These are phyloP conservation scores for Pyrochroa serraticornis DNA, from an alignment of 2,888 invertebrate species.

Conservation along the genomic window DNA sequence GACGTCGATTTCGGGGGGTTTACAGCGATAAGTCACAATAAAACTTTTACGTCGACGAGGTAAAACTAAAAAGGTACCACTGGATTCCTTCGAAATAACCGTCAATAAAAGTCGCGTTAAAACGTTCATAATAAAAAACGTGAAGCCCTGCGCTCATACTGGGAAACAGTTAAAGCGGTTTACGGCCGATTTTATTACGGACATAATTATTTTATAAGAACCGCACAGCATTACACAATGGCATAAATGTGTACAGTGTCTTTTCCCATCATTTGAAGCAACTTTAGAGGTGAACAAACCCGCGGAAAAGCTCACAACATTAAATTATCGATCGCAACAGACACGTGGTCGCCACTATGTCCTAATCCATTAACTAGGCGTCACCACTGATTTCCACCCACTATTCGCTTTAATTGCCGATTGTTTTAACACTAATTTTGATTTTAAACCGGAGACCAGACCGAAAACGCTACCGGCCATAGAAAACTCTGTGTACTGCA, in stretches of 20 bases:
- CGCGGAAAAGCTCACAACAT: no score
- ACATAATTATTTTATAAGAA: no score
- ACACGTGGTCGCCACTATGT: constrained; percentile 20
- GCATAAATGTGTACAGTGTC: no score
- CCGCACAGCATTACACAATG: no score
- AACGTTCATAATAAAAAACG: constrained; percentile 17
- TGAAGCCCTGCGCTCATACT: neutral
- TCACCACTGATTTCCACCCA: constrained; percentile 11
- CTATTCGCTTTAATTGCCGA: no score
- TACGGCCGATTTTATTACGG: no score
- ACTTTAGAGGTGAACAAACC: no score
- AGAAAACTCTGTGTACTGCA: constrained; percentile 49
- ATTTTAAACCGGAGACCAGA: constrained; percentile 6
- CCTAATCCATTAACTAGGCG: no score
- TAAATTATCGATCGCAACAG: neutral
- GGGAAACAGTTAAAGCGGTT: no score
- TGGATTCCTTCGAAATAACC: constrained; percentile 12
- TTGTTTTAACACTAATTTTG: no score
- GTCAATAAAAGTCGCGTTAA: constrained; percentile 12
- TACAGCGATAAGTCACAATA: constrained; percentile 15
- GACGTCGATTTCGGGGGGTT: constrained; percentile 14
- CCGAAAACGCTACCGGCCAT: constrained; percentile 40
- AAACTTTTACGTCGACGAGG: constrained; percentile 1
- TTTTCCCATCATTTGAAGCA: no score
- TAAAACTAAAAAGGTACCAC: constrained; percentile 13